These are phyloP conservation scores for Saccostrea echinata DNA, from an alignment of 1,140 invertebrate species.

Conservation along the genomic window DNA sequence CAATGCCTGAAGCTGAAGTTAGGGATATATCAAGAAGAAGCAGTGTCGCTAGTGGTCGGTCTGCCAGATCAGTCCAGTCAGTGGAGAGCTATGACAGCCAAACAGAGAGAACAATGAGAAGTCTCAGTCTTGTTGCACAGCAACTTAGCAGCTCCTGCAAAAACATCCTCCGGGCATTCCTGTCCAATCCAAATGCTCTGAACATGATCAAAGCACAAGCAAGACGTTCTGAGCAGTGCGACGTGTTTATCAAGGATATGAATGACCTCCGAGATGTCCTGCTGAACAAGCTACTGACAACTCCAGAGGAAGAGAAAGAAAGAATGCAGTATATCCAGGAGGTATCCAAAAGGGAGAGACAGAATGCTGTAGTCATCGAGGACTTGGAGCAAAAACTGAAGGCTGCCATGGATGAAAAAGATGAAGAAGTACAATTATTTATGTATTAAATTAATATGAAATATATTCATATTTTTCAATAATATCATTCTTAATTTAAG, in stretches of 20 bases:
- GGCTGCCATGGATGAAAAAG: constrained; percentile 75
- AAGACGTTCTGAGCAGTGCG: constrained; percentile 48
- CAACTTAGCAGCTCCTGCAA: constrained; percentile 76
- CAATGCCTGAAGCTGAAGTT: constrained; percentile 16
- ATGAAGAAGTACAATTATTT: constrained; percentile 73
- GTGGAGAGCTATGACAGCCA: constrained; percentile 66
- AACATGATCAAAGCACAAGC: constrained; percentile 64
- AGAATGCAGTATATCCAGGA: constrained; percentile 74
- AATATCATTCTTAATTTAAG: no score
- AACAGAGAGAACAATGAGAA: constrained; percentile 70
- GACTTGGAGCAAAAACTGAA: constrained; percentile 76
- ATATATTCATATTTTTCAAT: background rate
- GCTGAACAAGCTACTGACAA: constrained; percentile 75
- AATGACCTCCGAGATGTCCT: constrained; percentile 76
- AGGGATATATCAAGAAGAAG: constrained; percentile 51
- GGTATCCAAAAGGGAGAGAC: constrained; percentile 72
- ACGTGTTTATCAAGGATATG: constrained; percentile 66
- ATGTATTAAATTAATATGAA: background rate
- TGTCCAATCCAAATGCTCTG: constrained; percentile 71
- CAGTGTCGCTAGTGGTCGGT: constrained; percentile 55
- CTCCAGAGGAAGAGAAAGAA: constrained; percentile 78
- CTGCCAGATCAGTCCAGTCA: constrained; percentile 47
- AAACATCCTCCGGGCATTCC: constrained; percentile 76
- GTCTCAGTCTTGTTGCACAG: constrained; percentile 70
- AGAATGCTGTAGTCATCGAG: constrained; percentile 76